Base-by-base conservation (phyloP, 37 sponge, comb jelly and placozoan species). In the Halisarca cf. caerulea region DNA sequence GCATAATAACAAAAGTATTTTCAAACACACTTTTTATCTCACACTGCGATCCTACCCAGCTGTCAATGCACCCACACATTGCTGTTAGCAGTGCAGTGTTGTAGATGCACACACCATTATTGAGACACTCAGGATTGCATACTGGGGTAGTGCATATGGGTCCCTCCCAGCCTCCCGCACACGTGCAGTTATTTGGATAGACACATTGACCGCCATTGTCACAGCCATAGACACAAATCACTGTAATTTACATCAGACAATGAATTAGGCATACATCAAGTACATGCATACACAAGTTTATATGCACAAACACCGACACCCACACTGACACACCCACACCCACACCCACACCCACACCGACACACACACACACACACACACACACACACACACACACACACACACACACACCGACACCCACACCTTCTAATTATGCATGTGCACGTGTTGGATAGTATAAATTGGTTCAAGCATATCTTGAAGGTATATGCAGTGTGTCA, bases 341-440 rank as follows among this genome's bases (percentile, higher is more conserved):
- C 33, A 30, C 69, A 68, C 33, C n/a, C 33, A 68, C 35, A 68
- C 69, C n/a, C 35, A 30, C 33, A 68, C 69, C n/a, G 20, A 61
- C 64, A 61, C 64, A 68, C 69, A 68, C 69, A 68, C 69, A 30
- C 64, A 61, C 69, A 30, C 35, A 8, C 33, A 68, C 69, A 68
- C 69, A 8, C 35, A 6, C 69, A 61, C 64, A 61, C 64, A 61
- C 64, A 61, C 60, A 59, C 8, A 59, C 60, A 59, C 7, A 59
- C 69, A 30, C 69, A 68, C 35, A 30, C 69, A 68, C 33, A 34
- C 3, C n/a, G 17, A 30, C 34, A 68, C 34, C 1, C 34, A 8
- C 5, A 28, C n/a, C n/a, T n/a, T n/a, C n/a, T n/a, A n/a, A n/a
- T n/a, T n/a, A n/a, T n/a, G n/a, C n/a, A n/a, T n/a, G n/a, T n/a